A percentile compares a stretch with the other conserved stretches of the same genome.
Evolutionary conservation across 1,140 invertebrate genomes (phyloP).

Genomic region (Pissodes strobi): DNA sequence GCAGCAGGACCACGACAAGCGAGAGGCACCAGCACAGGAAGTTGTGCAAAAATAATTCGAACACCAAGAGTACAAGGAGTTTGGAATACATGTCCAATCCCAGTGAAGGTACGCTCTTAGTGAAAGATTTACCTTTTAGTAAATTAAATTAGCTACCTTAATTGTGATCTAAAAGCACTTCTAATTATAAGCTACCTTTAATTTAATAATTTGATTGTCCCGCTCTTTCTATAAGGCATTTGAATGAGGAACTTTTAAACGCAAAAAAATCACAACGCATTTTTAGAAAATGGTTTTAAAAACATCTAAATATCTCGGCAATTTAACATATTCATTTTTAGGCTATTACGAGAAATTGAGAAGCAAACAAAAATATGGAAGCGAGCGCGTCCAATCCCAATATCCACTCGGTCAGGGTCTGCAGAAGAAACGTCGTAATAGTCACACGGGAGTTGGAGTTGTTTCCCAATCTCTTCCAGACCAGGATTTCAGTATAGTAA

Average conservation of each 20-base stretch:
- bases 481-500: constrained; percentile 11
- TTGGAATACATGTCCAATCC: constrained; percentile 62
- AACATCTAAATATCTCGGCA: too few relatives aligned
- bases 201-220: too few relatives aligned
- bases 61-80: constrained; percentile 61
- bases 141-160: too few relatives aligned
- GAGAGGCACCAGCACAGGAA: constrained; percentile 51
- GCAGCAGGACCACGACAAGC: constrained; percentile 59
- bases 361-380: constrained; percentile 36
- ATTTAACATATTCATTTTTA: too few relatives aligned
- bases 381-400: constrained; percentile 10
- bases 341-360: constrained; percentile 56
- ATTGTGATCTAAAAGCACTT: too few relatives aligned
- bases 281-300: too few relatives aligned
- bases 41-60: constrained; percentile 50
- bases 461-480: not conserved
- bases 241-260: too few relatives aligned
- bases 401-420: not conserved
- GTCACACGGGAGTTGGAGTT: constrained; percentile 8
- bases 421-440: constrained; percentile 20
- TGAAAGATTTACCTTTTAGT: too few relatives aligned
- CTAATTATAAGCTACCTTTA: too few relatives aligned
- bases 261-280: too few relatives aligned
- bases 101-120: constrained; percentile 34
- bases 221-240: too few relatives aligned